Evolutionary conservation across 2,888 invertebrate species (phyloP), one percentile per base, ranked within the genome.

Genomic region (Reticulitermes lucifugus): DNA sequence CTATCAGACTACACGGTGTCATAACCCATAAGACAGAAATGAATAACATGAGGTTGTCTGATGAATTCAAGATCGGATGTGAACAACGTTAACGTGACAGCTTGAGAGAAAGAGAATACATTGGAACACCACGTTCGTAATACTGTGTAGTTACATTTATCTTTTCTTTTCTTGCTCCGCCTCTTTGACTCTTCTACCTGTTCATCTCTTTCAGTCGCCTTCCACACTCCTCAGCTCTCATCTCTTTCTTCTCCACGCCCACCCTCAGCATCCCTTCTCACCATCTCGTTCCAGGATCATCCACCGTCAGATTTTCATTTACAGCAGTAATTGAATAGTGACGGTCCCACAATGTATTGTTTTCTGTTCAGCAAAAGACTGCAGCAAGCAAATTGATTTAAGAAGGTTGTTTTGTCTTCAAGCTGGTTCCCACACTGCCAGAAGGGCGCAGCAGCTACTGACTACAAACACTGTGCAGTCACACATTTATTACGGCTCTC

Each of bases 241-340:
- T 60, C 60, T 60, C 60, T 60, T 21, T 60, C 60, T 60, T 71
- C 18, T 71, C 71, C 71, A 71, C 71, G 71, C 71, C 71, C 71
- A 71, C 71, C 73, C 73, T 41, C 21, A 73, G 73, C 73, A 73
- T 35, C 73, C 35, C 73, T 73, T 73, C 73, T 73, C 73, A 73
- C 41, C 41, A 73, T 7, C 73, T 41, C 65, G 65, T 65, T 25
- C 65, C 65, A 25, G 10, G n/a, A 73, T 41, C 73, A 41, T 41
- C 73, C 73, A 41, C 73, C 73, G 73, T 73, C 73, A 73, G 41
- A 73, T 73, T 73, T 73, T 73, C 73, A 73, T 73, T 73, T 73
- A 73, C 41, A 29, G 35, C 41, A 21, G 73, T 73, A 73, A 73
- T 73, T 73, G 73, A 73, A 73, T 73, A 73, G 73, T 2, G 73